Conservation (phyloP, 2,113 vertebrate species). For the Hippopotamus amphibius region DNA sequence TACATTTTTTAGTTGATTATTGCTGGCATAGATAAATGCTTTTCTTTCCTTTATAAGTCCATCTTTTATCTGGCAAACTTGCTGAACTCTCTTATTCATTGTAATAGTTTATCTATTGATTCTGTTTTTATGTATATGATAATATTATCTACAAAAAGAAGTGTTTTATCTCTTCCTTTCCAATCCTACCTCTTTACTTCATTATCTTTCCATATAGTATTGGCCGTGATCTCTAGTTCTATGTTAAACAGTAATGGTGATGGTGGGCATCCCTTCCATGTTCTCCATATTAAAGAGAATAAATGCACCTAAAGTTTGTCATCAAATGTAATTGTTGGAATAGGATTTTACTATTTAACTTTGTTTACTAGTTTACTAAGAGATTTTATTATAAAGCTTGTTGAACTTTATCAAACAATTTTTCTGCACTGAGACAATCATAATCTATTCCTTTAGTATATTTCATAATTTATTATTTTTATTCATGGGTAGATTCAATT, state of each 20-base stretch:
- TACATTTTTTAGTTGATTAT: background rate
- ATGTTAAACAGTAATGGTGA: background rate
- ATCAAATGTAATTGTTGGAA: background rate
- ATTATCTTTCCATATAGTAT: background rate
- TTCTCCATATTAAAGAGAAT: background rate
- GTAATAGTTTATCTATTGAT: background rate
- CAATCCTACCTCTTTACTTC: background rate
- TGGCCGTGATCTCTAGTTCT: background rate
- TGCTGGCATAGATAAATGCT: background rate
- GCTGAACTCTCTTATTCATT: background rate
- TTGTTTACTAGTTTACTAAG: background rate
- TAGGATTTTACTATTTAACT: background rate
- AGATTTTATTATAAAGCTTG: background rate
- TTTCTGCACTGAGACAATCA: background rate
- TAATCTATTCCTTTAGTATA: background rate
- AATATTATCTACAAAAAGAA: background rate
- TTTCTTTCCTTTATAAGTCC: background rate
- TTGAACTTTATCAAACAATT: background rate
- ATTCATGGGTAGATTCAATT: background rate
- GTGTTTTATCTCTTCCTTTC: background rate
- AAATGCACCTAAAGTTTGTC: background rate
- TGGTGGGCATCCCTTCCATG: background rate
- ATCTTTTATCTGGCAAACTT: background rate
- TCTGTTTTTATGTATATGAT: background rate
- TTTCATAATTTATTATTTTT: background rate